Evolutionary conservation across 2,113 vertebrate genomes (phyloP).

Genomic region (Anser cygnoides): DNA sequence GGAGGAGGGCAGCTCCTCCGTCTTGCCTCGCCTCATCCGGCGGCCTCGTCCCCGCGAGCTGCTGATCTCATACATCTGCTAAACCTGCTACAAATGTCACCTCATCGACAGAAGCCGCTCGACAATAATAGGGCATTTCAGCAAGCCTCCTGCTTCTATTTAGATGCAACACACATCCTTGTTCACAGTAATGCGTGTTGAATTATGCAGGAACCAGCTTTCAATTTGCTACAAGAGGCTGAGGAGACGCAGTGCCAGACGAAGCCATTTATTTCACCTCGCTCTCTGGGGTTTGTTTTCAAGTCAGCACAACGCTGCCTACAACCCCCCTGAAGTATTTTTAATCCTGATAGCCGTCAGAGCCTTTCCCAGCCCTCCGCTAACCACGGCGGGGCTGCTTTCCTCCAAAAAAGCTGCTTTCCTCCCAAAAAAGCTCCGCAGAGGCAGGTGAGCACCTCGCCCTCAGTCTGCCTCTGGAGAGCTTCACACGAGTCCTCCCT

Average conservation of each 20-base stretch:
- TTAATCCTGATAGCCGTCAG: not conserved
- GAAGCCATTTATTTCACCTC: constrained; percentile 67
- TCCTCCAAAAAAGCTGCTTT: not conserved
- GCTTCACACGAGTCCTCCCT: not conserved
- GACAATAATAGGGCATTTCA: constrained; percentile 56
- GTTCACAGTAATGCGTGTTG: constrained; percentile 40
- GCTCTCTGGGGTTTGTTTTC: constrained; percentile 59
- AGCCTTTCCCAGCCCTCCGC: not conserved
- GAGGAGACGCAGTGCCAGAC: constrained; percentile 50
- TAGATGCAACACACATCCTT: constrained; percentile 56
- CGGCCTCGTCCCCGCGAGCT: not conserved
- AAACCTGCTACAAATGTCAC: constrained; percentile 63
- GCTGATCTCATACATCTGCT: constrained; percentile 48
- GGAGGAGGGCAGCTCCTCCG: not conserved
- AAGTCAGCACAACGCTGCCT: constrained; percentile 9
- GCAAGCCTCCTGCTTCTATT: constrained; percentile 62
- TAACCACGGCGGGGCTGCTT: not conserved
- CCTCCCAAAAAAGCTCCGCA: not conserved
- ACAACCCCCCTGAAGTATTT: constrained; percentile 33
- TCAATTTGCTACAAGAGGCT: constrained; percentile 59
- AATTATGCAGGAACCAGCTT: constrained; percentile 70
- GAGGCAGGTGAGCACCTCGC: not conserved
- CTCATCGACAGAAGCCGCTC: constrained; percentile 1
- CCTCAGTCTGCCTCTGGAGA: not conserved
- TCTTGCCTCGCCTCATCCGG: not conserved